Conservation (phyloP, 2,888 invertebrate genomes). For the Calephelis perditalis region DNA sequence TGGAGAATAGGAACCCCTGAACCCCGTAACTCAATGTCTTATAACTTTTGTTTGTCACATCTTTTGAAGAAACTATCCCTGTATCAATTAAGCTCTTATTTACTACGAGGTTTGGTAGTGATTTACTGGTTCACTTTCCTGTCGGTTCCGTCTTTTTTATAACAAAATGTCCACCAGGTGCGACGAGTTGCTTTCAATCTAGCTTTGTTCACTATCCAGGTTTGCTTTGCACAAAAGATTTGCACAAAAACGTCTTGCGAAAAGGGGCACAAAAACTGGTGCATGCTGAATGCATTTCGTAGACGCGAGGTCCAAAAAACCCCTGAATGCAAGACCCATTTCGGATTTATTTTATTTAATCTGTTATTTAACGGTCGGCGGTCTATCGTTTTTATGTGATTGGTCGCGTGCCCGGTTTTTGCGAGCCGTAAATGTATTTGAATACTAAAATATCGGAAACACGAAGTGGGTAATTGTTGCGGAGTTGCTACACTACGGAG, state of each 20-base stretch:
- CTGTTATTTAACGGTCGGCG: constrained; percentile 30
- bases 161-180: constrained; percentile 56
- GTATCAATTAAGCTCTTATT: constrained; percentile 64
- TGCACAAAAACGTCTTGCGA: constrained; percentile 68
- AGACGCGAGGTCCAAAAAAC: constrained; percentile 29
- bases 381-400: constrained; percentile 37
- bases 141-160: constrained; percentile 47
- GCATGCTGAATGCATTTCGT: constrained; percentile 44
- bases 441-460: not conserved
- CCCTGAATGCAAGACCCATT: constrained; percentile 24
- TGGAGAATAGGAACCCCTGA: constrained; percentile 45
- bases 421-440: not conserved
- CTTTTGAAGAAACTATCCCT: constrained; percentile 40
- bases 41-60: constrained; percentile 51
- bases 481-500: too few relatives aligned
- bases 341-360: constrained; percentile 23
- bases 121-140: constrained; percentile 46
- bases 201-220: constrained; percentile 45
- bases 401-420: constrained; percentile 57
- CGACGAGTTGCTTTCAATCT: constrained; percentile 44
- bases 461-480: too few relatives aligned
- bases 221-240: constrained; percentile 69
- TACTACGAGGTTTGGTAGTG: constrained; percentile 48
- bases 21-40: constrained; percentile 70
- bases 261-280: constrained; percentile 52